phyloP scores from a whole-genome alignment of 2,113 vertebrate genomes.

The Pseudorasbora parva region DNA sequence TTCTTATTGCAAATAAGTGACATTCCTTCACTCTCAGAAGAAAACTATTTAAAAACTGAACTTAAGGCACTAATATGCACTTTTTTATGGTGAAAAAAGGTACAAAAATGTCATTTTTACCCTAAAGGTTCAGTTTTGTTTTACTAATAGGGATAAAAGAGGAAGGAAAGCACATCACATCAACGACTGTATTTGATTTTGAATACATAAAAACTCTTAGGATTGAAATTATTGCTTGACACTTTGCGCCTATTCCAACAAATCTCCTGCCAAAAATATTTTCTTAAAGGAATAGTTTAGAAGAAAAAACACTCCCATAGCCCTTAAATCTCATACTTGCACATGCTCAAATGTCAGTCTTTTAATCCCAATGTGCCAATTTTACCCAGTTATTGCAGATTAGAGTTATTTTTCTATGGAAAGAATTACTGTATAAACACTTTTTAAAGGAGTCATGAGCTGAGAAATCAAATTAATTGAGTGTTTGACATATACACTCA shows the following conservation, averaged over 20 bases:
- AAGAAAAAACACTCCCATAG: neutral
- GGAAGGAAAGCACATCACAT: neutral
- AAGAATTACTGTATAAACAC: neutral
- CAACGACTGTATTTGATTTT: neutral
- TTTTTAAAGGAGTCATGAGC: too few species aligned
- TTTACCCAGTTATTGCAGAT: neutral
- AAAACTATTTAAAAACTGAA: too few species aligned
- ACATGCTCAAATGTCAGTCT: neutral
- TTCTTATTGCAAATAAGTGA: neutral
- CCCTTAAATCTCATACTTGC: neutral
- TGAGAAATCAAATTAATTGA: too few species aligned
- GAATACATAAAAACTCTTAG: neutral
- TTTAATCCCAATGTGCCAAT: neutral
- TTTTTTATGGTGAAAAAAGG: too few species aligned
- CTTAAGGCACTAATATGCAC: too few species aligned
- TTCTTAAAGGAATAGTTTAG: too few species aligned
- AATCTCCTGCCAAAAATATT: too few species aligned
- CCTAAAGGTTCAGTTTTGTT: too few species aligned
- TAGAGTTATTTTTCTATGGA: neutral
- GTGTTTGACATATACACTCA: too few species aligned
- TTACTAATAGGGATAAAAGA: neutral
- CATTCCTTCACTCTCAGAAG: neutral
- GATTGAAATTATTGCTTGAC: neutral
- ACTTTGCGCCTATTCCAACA: neutral
- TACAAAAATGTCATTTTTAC: too few species aligned